Evolutionary conservation across 2,113 vertebrate species (phyloP), one percentile per base, ranked within the genome.

Genomic region (Kobus ellipsiprymnus): DNA sequence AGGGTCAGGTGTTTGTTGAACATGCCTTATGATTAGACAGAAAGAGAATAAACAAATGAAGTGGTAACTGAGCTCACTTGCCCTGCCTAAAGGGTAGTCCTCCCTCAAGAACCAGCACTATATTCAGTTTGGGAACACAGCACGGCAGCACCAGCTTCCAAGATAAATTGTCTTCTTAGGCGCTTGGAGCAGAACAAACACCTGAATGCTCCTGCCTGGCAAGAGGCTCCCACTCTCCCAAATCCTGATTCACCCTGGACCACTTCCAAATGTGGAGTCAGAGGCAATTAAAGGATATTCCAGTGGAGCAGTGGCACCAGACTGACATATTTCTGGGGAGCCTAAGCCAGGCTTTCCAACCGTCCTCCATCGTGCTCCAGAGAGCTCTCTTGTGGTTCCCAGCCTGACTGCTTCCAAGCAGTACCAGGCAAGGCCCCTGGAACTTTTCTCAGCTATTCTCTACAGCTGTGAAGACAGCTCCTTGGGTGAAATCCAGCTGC

Each of bases 401-500:
- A 94, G 59, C 33, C 85, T 77, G 71, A 71, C 67, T 50, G 44
- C 87, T 78, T 94, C 91, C 84, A 87, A 92, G 91, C 57, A 2
- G 36, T 90, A 96, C 88, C 90, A 98, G 90, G 78, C 84, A 44
- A 95, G 89, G 90, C 91, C 67, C 80, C 48, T 96, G 88, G 78
- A 98, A 98, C 95, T 23, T 94, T 81, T 57, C 27, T 87, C 54
- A 91, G 29, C 82, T 86, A 71, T 77, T 95, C 77, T 93, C 67
- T 97, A 84, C n/a, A 97, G 97, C 96, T 98, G 80, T 92, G 96
- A 80, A 98, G 97, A 93, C 89, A 71, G 78, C 50, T 98, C 91
- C 92, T 94, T 96, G 94, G 95, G 96, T 89, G 95, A 96, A 98
- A 93, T 82, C 91, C 98, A 98, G 96, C 94, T 67, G 97, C 12